Evolutionary conservation across 2,113 vertebrate species (phyloP).

Genomic region (Pygathrix nemaeus): DNA sequence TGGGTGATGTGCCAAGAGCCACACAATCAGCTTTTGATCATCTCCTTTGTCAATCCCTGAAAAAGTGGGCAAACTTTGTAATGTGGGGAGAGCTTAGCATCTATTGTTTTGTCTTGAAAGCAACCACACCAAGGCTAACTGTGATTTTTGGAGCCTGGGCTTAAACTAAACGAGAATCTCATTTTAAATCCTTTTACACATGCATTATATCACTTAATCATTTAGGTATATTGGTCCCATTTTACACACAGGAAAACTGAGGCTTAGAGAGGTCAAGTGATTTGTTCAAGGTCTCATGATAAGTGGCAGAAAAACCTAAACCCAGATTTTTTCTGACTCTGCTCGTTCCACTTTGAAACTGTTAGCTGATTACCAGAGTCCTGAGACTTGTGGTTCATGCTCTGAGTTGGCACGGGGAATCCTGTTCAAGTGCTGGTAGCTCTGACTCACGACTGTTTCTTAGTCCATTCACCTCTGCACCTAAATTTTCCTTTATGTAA

Average conservation of each 20-base stretch:
- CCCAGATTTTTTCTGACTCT: not conserved
- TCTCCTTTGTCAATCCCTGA: not conserved
- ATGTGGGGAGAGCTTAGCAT: not conserved
- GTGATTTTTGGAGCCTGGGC: not conserved
- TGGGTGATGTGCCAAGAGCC: not conserved
- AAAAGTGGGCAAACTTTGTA: not conserved
- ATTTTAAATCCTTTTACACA: not conserved
- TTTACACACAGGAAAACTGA: not conserved
- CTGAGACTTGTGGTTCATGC: not conserved
- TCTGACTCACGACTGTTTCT: not conserved
- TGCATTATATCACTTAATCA: not conserved
- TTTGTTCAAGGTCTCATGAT: not conserved
- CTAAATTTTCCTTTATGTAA: conserved; percentile 20
- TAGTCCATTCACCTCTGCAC: not conserved
- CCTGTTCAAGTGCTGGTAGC: not conserved
- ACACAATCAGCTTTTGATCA: not conserved
- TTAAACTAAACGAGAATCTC: not conserved
- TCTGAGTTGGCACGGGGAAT: not conserved
- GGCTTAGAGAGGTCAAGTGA: not conserved
- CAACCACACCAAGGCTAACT: too few relatives aligned
- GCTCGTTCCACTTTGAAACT: not conserved
- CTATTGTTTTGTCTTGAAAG: not conserved
- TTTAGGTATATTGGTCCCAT: not conserved
- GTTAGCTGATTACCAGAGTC: not conserved
- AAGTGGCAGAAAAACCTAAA: not conserved